Evolutionary conservation across 1,140 invertebrate genomes (phyloP), one percentile per base, ranked within the genome.

Genomic region (Neodiprion fabricii): DNA sequence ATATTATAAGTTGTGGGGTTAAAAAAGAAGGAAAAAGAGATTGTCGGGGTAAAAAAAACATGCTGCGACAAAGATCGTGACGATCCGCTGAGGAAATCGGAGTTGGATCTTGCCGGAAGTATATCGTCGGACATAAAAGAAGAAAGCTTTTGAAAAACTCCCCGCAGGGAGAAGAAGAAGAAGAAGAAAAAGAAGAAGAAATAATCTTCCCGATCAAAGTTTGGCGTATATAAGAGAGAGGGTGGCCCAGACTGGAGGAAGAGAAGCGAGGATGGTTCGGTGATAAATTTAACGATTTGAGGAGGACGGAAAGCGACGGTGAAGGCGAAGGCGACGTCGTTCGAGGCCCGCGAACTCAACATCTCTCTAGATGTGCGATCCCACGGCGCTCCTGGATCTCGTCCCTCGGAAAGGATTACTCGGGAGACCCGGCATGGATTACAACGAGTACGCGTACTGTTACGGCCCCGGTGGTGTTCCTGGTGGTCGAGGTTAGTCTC

Each of bases 371-470:
- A 81, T 81, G 80, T 81, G 78, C 77, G 80, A 86, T 81, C 86
- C 85, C 73, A 87, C 86, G 81, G 84, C 80, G 9, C 83, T 87
- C 50, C 79, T 87, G 81, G 86, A 88, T 82, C 82, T 87, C 65
- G 84, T 87, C 77, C 83, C 85, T 72, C 83, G 85, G 81, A 83
- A 87, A 78, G 85, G 82, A 85, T 86, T 88, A 77, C 83, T 87
- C 79, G 86, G 85, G 77, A 83, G 86, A 80, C 86, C 86, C 70
- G 82, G 82, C 82, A 87, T 87, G 85, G 87, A 88, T 87, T 88
- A 88, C 81, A 88, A 88, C 85, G 87, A 88, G 79, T 88, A 88
- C 80, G 86, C 86, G 53, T 88, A 88, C 79, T 88, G 87, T 83
- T 85, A 88, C 81, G 84, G 84, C 77, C 11, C 53, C 9, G 53